Evolutionary conservation across 2,113 vertebrate genomes (phyloP).

Genomic region (Thermophis baileyi): DNA sequence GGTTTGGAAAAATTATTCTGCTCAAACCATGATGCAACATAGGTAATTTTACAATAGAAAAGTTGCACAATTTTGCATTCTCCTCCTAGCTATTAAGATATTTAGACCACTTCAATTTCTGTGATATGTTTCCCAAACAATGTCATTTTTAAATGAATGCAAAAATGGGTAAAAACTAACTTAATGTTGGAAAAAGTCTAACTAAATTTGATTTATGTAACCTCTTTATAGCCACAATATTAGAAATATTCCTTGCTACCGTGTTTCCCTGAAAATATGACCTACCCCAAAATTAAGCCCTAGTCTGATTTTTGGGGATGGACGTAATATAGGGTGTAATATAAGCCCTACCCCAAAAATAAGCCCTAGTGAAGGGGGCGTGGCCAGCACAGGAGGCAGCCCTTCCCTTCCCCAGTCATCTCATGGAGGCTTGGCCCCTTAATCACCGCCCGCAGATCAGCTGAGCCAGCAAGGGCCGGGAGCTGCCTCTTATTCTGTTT

Average conservation of each 20-base stretch:
- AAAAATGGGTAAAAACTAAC: background rate
- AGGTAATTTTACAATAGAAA: background rate
- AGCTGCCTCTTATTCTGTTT: too few species aligned
- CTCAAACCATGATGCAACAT: background rate
- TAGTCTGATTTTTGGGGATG: too few species aligned
- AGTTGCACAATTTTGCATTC: background rate
- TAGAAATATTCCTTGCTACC: rapidly evolving
- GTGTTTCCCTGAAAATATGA: too few species aligned
- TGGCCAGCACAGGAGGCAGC: too few species aligned
- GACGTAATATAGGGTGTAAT: too few species aligned
- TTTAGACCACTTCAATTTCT: background rate
- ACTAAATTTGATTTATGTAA: background rate
- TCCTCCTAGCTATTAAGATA: background rate
- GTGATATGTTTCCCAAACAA: background rate
- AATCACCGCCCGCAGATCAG: too few species aligned
- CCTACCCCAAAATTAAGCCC: too few species aligned
- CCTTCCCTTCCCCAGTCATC: too few species aligned
- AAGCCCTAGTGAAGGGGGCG: too few species aligned
- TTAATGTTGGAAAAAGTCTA: background rate
- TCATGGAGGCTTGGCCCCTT: too few species aligned
- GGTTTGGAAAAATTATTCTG: background rate
- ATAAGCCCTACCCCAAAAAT: too few species aligned
- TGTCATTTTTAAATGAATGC: background rate
- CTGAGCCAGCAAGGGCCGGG: too few species aligned
- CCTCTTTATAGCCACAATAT: background rate